Evolutionary conservation across 1,140 invertebrate genomes (phyloP).

Genomic region (Chironomus tepperi): DNA sequence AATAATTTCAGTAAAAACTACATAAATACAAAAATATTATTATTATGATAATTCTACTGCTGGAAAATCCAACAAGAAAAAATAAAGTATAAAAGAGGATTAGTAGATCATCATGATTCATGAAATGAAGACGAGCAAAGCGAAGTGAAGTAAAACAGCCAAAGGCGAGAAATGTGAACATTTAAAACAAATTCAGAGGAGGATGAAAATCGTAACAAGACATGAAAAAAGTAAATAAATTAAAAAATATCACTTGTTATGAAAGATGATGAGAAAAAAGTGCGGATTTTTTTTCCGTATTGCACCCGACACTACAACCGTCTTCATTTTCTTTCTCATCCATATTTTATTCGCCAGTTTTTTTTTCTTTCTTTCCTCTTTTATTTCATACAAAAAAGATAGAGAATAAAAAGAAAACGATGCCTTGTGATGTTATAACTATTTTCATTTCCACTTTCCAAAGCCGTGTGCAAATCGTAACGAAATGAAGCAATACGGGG

Average conservation of each 20-base stretch:
- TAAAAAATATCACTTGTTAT: not conserved
- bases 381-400: not conserved
- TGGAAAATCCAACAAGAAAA: too few species aligned
- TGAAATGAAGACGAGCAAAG: too few species aligned
- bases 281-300: not conserved
- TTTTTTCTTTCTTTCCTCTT: not conserved
- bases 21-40: too few species aligned
- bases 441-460: too few species aligned
- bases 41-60: too few species aligned
- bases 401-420: not conserved
- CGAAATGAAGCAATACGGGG: too few species aligned
- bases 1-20: too few species aligned
- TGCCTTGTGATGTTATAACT: too few species aligned
- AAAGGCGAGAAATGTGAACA: not conserved
- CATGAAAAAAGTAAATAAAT: constrained; percentile 19
- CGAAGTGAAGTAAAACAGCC: too few species aligned
- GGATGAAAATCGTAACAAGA: not conserved
- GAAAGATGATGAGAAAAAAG: not conserved
- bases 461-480: too few species aligned
- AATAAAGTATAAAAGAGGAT: too few species aligned
- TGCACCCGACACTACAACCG: constrained; percentile 17
- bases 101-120: too few species aligned
- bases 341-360: not conserved
- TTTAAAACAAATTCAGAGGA: not conserved
- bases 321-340: not conserved